Conservation (phyloP, 2,888 invertebrate genomes). For the Macaria liturata region DNA sequence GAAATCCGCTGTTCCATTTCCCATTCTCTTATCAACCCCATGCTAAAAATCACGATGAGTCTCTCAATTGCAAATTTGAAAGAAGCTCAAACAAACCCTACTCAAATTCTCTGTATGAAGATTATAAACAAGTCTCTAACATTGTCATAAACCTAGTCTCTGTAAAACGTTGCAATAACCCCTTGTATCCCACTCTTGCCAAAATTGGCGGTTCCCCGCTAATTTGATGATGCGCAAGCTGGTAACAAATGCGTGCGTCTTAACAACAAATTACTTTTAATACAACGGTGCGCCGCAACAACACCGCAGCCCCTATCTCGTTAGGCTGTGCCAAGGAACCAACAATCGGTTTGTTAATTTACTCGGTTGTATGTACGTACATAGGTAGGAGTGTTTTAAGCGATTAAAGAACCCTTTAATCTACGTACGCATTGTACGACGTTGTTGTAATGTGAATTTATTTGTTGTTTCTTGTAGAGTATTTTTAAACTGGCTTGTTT, state of each 20-base stretch:
- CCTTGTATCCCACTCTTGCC: constrained; percentile 9
- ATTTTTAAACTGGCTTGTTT: too few species aligned
- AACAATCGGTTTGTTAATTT: constrained; percentile 6
- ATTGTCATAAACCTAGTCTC: background rate
- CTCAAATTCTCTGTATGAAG: too few species aligned
- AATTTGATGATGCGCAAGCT: constrained; percentile 32
- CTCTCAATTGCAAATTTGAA: too few species aligned
- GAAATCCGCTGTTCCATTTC: too few species aligned
- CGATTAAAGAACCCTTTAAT: too few species aligned
- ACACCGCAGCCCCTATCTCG: constrained; percentile 22
- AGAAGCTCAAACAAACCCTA: too few species aligned
- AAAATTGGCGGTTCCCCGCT: constrained; percentile 29
- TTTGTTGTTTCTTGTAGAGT: too few species aligned
- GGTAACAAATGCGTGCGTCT: constrained; percentile 31
- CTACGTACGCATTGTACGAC: too few species aligned
- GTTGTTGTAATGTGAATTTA: too few species aligned
- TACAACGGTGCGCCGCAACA: constrained; percentile 21
- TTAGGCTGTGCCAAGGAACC: constrained; percentile 13
- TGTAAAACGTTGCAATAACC: constrained; percentile 5
- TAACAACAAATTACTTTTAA: constrained; percentile 30
- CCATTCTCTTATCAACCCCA: too few species aligned
- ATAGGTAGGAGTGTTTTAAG: constrained; percentile 10
- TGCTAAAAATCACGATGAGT: too few species aligned
- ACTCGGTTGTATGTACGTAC: background rate
- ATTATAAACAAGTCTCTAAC: too few species aligned